Evolutionary conservation across 2,888 invertebrate species (phyloP), one percentile per base, ranked within the genome.

Genomic region (Enoplolaimus lenunculus): DNA sequence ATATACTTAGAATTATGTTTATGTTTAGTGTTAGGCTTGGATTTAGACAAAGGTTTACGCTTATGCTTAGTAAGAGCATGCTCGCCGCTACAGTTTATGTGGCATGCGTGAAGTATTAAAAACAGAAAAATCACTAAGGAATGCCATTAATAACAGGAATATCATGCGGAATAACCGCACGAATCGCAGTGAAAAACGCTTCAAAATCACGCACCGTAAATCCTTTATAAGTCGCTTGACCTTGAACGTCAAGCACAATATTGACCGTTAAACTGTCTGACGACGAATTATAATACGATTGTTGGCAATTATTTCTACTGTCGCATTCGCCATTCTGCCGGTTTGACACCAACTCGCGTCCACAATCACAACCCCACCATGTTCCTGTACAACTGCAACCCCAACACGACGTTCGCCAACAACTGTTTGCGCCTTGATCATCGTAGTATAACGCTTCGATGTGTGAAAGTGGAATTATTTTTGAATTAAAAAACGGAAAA

Each of bases 401-500:
- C 45, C 45, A 45, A 45, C 45, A 45, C 21, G 45, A 45, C 45
- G 45, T 45, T 21, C 7, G 7, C 7, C 7, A 21, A 21, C 45
- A 45, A 45, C 45, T 21, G 45, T 21, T 45, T 45, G 45, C 45
- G 21, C 45, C 45, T 62, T 67, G 67, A n/a, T 29, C 30, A n/a
- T 34, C 33, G n/a, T 29, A 67, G 21, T 33, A 67, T 34, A 67
- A 30, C 26, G 34, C 67, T 13, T 34, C 33, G 7, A 67, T 34
- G 2, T 28, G 2, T n/a, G 26, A n/a, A 16, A 67, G 26, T 7
- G 30, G 26, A 34, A 67, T 67, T 29, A 7, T 7, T 16, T 29
- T 67, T 21, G 67, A 34, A 30, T 33, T 30, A 29, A 67, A 67
- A 21, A 67, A 29, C 30, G 67, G 67, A 34, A 67, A 67, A 29